phyloP scores from a whole-genome alignment of 2,888 invertebrate species.

The Petrophora chlorosata region DNA sequence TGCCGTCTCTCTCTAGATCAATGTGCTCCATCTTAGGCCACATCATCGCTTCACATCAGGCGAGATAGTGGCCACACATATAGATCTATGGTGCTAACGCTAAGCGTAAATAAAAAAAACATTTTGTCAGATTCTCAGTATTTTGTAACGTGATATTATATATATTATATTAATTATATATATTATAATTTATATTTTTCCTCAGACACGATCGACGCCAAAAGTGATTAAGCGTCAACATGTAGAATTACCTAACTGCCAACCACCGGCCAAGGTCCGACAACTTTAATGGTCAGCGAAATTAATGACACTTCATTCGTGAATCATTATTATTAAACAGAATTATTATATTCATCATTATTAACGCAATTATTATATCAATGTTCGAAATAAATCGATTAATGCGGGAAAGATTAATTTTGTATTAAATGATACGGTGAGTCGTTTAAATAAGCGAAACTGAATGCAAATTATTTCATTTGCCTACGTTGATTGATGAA shows the following conservation, averaged over 20 bases:
- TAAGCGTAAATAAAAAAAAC: no score
- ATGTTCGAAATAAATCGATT: conserved; percentile 36
- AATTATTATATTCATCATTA: conserved; percentile 35
- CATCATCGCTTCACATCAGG: no score
- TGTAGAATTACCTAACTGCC: conserved; percentile 13
- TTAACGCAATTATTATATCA: conserved; percentile 39
- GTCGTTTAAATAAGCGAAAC: neutral
- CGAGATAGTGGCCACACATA: no score
- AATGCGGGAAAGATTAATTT: conserved; percentile 25
- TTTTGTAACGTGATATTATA: no score
- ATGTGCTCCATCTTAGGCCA: no score
- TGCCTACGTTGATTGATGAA: conserved; percentile 9
- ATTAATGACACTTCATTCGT: conserved; percentile 49
- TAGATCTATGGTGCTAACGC: no score
- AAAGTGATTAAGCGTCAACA: conserved; percentile 1
- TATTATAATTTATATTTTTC: no score
- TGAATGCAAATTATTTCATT: conserved; percentile 15
- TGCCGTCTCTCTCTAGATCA: no score
- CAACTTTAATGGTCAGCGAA: conserved; percentile 36
- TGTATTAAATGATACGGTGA: conserved; percentile 7
- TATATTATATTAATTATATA: no score
- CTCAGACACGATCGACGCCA: no score
- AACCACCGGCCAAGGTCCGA: conserved; percentile 30
- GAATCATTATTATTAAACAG: conserved; percentile 38
- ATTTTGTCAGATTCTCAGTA: no score